Base-by-base conservation (phyloP, 2,113 vertebrate species). In the Cacatua alba region DNA sequence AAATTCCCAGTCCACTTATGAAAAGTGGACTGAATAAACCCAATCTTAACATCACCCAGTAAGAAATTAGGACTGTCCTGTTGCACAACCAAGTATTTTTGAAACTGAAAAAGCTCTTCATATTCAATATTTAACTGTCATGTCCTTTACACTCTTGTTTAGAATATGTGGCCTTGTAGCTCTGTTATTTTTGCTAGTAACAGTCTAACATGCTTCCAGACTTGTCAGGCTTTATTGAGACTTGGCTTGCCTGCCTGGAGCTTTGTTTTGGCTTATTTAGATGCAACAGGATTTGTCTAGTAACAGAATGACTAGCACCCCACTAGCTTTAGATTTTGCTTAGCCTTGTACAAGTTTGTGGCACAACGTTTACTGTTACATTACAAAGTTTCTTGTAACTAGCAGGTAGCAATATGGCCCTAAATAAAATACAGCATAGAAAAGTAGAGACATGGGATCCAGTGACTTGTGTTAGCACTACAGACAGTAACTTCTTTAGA, bases 141-240 rank as follows among this genome's bases (percentile, higher is more conserved):
- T 28, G 31, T 37, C 17, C 49, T 74, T 68, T 33, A 74, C 19
- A 62, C 7, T 52, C 26, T 39, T 51, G 21, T 60, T 96, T 26
- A 43, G 44, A 31, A 70, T 31, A 49, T 0, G 0, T 33, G 51
- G 65, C 13, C 57, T 71, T 52, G 52, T 17, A 86, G 28, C 7
- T 37, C 52, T 41, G 7, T 37, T 72, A 55, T 25, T 87, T 94
- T 82, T 52, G 23, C 26, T 35, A 82, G 18, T 23, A 81, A 77
- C 12, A 81, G 31, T 17, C 13, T 64, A 80, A 52, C 15, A 24
- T 18, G 39, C 23, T 77, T 64, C 44, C 48, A 63, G 43, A 72
- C 9, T 55, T 60, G 17, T 17, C 41, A 74, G 60, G 78, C 44
- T 74, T 53, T 79, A 71, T 2, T 0, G 0, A 90, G 43, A n/a